These are phyloP conservation scores for Acanthornis magna DNA, from an alignment of 2,797 vertebrate genomes.

Conservation along the genomic window DNA sequence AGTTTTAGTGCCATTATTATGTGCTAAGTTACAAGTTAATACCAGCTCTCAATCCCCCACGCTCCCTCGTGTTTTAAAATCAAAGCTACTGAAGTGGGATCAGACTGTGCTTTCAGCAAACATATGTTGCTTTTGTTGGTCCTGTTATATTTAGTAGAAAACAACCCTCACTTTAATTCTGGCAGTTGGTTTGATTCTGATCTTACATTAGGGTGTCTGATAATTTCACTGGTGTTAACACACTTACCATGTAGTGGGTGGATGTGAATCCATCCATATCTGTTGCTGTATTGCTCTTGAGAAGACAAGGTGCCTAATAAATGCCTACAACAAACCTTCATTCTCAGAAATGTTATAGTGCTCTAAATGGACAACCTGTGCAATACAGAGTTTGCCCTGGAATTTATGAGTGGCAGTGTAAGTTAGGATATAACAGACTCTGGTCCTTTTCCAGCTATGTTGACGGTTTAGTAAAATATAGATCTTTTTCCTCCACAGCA, in stretches of 20 bases:
- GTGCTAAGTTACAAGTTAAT: neutral
- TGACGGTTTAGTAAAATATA: neutral
- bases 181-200: neutral
- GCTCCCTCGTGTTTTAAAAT: neutral
- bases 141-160: neutral
- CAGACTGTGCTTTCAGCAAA: neutral
- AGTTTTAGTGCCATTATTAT: neutral
- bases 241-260: neutral
- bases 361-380: neutral
- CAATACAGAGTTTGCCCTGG: neutral
- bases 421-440: neutral
- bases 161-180: conserved; percentile 3
- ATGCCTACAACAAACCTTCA: neutral
- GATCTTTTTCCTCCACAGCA: neutral
- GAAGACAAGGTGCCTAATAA: neutral
- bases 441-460: neutral
- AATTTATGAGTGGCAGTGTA: neutral
- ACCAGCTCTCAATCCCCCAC: neutral
- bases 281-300: neutral
- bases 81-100: neutral
- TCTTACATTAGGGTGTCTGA: neutral
- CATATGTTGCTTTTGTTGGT: neutral
- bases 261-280: neutral
- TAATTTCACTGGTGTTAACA: neutral
- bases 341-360: neutral